phyloP scores from a whole-genome alignment of 2,797 vertebrate genomes.

The Leuciscus waleckii region DNA sequence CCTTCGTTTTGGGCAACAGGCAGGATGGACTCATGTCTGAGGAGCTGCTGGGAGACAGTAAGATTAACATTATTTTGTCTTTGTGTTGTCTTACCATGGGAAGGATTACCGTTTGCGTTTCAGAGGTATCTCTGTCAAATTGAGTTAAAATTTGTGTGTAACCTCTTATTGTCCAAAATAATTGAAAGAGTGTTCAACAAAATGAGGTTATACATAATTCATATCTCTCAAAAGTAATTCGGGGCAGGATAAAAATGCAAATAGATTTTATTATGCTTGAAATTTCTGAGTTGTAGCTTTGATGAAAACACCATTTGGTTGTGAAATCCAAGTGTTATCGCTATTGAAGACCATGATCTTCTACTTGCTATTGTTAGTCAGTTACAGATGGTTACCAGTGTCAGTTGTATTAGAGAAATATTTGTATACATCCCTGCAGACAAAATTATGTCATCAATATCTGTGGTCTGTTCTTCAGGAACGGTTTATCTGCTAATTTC shows the following conservation, averaged over 20 bases:
- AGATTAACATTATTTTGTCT: slow-evolving; percentile 74
- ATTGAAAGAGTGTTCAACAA: not conserved
- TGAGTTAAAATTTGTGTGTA: not conserved
- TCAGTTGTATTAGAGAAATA: no score
- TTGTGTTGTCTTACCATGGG: not conserved
- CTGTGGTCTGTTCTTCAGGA: not conserved
- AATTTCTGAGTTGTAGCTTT: not conserved
- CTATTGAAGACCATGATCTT: not conserved
- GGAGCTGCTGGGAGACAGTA: slow-evolving; percentile 96
- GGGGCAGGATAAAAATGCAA: not conserved
- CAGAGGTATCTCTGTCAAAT: not conserved
- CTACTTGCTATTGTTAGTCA: not conserved
- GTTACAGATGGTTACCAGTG: not conserved
- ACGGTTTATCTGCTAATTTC: not conserved
- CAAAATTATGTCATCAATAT: not conserved
- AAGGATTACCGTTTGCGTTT: not conserved
- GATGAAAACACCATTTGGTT: not conserved
- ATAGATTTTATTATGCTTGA: not conserved
- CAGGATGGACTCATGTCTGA: slow-evolving; percentile 97
- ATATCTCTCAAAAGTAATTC: not conserved
- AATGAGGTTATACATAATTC: not conserved
- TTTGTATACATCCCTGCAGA: not conserved
- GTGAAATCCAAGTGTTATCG: not conserved
- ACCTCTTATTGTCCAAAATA: not conserved
- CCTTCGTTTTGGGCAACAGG: slow-evolving; percentile 97